These are phyloP conservation scores for Chironomus tentans DNA, from an alignment of 2,888 invertebrate genomes.

Conservation along the genomic window DNA sequence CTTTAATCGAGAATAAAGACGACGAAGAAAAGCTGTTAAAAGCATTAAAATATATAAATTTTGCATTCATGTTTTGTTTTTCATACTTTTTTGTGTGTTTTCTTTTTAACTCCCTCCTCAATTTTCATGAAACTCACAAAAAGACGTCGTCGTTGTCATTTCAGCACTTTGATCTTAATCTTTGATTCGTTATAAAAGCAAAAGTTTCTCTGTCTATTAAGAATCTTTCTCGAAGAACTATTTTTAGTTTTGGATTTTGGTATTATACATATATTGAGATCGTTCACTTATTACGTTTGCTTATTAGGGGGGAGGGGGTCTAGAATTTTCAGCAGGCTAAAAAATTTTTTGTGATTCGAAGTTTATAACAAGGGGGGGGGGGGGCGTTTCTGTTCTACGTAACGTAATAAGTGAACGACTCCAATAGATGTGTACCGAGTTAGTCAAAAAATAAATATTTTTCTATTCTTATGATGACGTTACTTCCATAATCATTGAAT, in stretches of 20 bases:
- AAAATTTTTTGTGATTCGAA: too few relatives aligned
- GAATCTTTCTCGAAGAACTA: too few relatives aligned
- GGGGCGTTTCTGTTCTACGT: too few relatives aligned
- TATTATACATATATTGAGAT: too few relatives aligned
- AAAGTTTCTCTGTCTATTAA: background rate
- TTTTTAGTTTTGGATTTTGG: too few relatives aligned
- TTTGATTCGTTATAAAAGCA: background rate
- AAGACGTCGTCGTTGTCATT: background rate
- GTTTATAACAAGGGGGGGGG: too few relatives aligned
- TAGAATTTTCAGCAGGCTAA: too few relatives aligned
- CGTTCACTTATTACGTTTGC: too few relatives aligned
- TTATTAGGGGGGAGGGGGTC: too few relatives aligned
- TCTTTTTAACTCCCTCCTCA: background rate
- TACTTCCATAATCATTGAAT: background rate
- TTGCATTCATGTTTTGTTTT: constrained; percentile 3
- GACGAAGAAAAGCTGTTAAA: constrained; percentile 15
- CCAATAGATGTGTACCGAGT: too few relatives aligned
- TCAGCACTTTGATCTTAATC: constrained; percentile 1
- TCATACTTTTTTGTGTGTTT: background rate
- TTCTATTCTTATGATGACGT: background rate
- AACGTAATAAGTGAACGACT: too few relatives aligned
- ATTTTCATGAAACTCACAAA: background rate
- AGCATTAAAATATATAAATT: constrained; percentile 12
- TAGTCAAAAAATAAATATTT: background rate
- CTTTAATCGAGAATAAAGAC: constrained; percentile 1